These are phyloP conservation scores for Eidolon dupreanum DNA, from an alignment of 2,797 vertebrate species.

Conservation along the genomic window DNA sequence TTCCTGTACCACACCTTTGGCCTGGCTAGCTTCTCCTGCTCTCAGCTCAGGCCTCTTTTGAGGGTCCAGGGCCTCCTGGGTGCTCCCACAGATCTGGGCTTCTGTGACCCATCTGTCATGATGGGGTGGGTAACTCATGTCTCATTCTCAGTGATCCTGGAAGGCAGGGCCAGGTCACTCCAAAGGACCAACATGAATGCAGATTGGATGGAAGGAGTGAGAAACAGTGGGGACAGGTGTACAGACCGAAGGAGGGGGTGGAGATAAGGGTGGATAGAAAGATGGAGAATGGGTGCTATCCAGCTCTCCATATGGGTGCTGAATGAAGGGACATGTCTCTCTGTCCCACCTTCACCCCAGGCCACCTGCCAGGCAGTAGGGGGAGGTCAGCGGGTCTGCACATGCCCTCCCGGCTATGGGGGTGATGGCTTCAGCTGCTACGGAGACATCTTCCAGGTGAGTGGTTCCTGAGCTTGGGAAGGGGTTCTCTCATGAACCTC, in stretches of 20 bases:
- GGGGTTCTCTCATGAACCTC: background rate
- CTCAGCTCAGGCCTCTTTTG: background rate
- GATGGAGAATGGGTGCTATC: background rate
- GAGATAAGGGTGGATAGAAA: background rate
- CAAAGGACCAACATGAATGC: background rate
- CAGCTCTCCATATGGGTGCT: background rate
- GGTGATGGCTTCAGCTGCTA: conserved; percentile 93
- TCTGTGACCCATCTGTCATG: too few species aligned
- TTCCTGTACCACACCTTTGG: background rate
- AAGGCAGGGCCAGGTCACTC: background rate
- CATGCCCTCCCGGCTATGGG: conserved; percentile 86
- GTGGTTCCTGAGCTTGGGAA: conserved; percentile 40
- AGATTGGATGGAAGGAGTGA: background rate
- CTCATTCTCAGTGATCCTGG: background rate
- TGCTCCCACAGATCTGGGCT: background rate
- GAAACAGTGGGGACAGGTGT: too few species aligned
- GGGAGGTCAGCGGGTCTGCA: conserved; percentile 86
- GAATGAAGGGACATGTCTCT: background rate
- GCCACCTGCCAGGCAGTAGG: conserved; percentile 87
- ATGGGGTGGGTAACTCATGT: too few species aligned
- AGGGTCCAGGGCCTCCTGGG: background rate
- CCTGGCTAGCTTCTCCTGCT: background rate
- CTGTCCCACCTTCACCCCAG: conserved; percentile 80
- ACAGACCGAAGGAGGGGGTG: too few species aligned
- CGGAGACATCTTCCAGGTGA: conserved; percentile 88